These are phyloP conservation scores for Holothuria scabra DNA, from an alignment of 53 echinoderm and acorn worm species.

Conservation along the genomic window DNA sequence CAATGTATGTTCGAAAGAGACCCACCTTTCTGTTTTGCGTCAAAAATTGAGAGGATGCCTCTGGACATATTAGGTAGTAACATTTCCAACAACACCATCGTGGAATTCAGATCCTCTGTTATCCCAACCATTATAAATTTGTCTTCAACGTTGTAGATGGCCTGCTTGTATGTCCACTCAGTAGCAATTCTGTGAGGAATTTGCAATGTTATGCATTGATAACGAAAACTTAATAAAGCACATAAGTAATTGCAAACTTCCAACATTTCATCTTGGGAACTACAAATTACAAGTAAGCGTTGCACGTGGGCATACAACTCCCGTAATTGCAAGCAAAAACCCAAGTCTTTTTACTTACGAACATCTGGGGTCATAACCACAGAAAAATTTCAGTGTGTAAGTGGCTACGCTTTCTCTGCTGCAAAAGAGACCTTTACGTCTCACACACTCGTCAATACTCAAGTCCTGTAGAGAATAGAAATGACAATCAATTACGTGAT, in stretches of 20 bases:
- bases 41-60: background rate
- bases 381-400: constrained; percentile 3
- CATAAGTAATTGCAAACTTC: no score
- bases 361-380: constrained; percentile 19
- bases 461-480: background rate
- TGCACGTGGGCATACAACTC: no score
- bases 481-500: no score
- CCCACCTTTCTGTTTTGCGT: constrained; percentile 27
- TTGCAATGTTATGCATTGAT: no score
- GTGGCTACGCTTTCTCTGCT: constrained; percentile 4
- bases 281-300: no score
- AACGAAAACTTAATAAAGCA: no score
- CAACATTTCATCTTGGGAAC: no score
- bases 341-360: background rate
- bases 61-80: constrained; percentile 15
- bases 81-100: constrained; percentile 10
- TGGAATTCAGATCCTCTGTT: constrained; percentile 17
- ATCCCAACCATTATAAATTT: constrained; percentile 25
- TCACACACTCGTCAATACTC: constrained; percentile 18
- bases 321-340: no score
- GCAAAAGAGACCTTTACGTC: constrained; percentile 12
- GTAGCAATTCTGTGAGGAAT: background rate
- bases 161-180: constrained; percentile 34
- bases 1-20: no score
- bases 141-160: constrained; percentile 2